Evolutionary conservation across 2,797 vertebrate genomes (phyloP).

Genomic region (Lacerta viridis): DNA sequence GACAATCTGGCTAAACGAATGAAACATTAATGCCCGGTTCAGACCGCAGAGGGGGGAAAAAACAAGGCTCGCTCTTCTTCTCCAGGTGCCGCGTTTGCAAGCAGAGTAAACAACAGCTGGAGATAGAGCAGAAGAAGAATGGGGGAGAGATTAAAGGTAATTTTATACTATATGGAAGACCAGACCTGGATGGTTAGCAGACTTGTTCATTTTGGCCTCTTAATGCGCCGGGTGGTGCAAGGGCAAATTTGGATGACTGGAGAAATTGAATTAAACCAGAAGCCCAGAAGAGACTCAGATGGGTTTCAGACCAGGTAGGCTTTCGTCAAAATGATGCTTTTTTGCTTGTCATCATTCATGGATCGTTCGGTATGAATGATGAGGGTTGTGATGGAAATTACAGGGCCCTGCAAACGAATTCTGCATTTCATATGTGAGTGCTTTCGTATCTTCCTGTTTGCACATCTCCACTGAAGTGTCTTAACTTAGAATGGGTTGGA

Average conservation of each 20-base stretch:
- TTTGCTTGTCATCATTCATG: neutral
- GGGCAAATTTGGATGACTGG: neutral
- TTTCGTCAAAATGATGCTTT: neutral
- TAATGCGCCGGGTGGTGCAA: neutral
- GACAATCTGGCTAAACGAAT: neutral
- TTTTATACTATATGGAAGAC: neutral
- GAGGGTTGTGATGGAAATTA: neutral
- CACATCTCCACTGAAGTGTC: neutral
- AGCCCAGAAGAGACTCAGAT: neutral
- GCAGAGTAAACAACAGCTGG: slow-evolving; percentile 76
- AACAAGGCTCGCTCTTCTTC: neutral
- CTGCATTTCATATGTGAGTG: neutral
- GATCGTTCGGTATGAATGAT: neutral
- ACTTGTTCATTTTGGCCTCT: slow-evolving; percentile 1
- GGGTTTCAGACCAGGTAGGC: neutral
- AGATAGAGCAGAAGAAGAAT: slow-evolving; percentile 67
- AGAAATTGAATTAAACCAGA: neutral
- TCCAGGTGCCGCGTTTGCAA: slow-evolving; percentile 82
- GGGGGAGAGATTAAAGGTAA: slow-evolving; percentile 78
- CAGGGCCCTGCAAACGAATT: neutral
- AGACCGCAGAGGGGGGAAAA: too few species aligned
- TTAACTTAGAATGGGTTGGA: neutral
- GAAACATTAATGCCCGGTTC: neutral
- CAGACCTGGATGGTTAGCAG: neutral
- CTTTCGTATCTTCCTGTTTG: neutral